A percentile compares a stretch with the other conserved stretches of the same genome.
These are phyloP conservation scores for Barypeithes pellucidus DNA, from an alignment of 2,888 invertebrate species.

Conservation along the genomic window DNA sequence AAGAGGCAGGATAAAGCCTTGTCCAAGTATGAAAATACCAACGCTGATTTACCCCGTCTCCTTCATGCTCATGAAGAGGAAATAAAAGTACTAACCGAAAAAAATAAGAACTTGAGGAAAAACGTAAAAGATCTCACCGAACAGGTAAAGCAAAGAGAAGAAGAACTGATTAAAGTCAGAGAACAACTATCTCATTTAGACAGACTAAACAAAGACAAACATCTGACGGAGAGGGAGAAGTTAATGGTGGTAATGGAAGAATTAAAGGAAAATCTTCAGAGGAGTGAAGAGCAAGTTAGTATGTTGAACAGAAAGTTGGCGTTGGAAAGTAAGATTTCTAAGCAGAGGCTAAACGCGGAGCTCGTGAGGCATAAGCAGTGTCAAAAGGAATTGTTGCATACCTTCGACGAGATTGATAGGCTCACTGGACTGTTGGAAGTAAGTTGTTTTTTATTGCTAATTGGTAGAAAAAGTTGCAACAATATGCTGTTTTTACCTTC, in stretches of 20 bases:
- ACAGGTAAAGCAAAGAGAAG: slow-evolving; percentile 80
- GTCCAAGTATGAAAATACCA: slow-evolving; percentile 84
- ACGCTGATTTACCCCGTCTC: slow-evolving; percentile 84
- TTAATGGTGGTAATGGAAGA: slow-evolving; percentile 78
- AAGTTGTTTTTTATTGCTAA: slow-evolving; percentile 53
- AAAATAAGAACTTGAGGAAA: slow-evolving; percentile 79
- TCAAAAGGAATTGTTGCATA: slow-evolving; percentile 78
- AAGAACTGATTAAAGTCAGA: slow-evolving; percentile 77
- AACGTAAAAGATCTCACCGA: slow-evolving; percentile 77
- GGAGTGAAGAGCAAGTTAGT: slow-evolving; percentile 78
- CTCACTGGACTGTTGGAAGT: slow-evolving; percentile 77
- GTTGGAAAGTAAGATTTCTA: slow-evolving; percentile 83
- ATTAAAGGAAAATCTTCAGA: slow-evolving; percentile 73
- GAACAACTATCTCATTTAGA: slow-evolving; percentile 82
- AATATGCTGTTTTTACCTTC: background rate
- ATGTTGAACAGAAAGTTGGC: slow-evolving; percentile 80
- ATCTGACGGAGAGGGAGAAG: slow-evolving; percentile 81
- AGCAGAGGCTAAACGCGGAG: slow-evolving; percentile 80
- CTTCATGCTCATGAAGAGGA: slow-evolving; percentile 86
- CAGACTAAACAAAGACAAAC: slow-evolving; percentile 81
- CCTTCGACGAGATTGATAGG: slow-evolving; percentile 76
- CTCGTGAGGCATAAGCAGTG: slow-evolving; percentile 81
- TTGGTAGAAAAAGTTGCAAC: background rate
- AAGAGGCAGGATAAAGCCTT: slow-evolving; percentile 87
- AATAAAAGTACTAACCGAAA: slow-evolving; percentile 80